Conservation (phyloP, 2,113 vertebrate species). For the Pseudolaguvia tuberculata region DNA sequence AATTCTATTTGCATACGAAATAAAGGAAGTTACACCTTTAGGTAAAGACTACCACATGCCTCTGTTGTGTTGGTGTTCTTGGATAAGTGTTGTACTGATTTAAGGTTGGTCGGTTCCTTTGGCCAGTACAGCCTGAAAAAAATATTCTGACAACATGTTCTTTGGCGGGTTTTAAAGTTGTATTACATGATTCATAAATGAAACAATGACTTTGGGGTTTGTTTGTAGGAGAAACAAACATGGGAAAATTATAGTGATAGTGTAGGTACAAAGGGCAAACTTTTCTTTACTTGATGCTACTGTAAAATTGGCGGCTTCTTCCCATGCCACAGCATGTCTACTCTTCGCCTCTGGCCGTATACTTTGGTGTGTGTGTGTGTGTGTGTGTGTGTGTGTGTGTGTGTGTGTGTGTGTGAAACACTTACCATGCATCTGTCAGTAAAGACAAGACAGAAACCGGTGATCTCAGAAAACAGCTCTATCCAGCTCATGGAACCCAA, state of each 20-base stretch:
- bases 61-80: too few species aligned
- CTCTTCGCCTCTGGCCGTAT: conserved; percentile 53
- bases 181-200: too few species aligned
- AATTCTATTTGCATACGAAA: too few species aligned
- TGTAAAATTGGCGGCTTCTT: conserved; percentile 27
- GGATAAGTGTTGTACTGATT: too few species aligned
- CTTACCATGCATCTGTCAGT: conserved; percentile 64
- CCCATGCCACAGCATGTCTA: conserved; percentile 33
- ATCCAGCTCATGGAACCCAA: conserved; percentile 29
- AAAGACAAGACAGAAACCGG: conserved; percentile 45
- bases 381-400: conserved; percentile 36
- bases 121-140: too few species aligned
- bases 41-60: too few species aligned
- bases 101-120: too few species aligned
- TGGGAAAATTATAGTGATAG: conserved; percentile 35
- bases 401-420: conserved; percentile 28
- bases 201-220: background rate
- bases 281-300: conserved; percentile 28
- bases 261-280: conserved; percentile 46
- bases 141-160: too few species aligned
- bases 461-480: conserved; percentile 45
- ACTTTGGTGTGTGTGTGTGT: conserved; percentile 40
- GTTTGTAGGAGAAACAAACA: conserved; percentile 14
- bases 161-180: too few species aligned
- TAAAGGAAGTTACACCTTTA: too few species aligned